These are phyloP conservation scores for Ectemnius cavifrons DNA, from an alignment of 2,888 invertebrate species.

Conservation along the genomic window DNA sequence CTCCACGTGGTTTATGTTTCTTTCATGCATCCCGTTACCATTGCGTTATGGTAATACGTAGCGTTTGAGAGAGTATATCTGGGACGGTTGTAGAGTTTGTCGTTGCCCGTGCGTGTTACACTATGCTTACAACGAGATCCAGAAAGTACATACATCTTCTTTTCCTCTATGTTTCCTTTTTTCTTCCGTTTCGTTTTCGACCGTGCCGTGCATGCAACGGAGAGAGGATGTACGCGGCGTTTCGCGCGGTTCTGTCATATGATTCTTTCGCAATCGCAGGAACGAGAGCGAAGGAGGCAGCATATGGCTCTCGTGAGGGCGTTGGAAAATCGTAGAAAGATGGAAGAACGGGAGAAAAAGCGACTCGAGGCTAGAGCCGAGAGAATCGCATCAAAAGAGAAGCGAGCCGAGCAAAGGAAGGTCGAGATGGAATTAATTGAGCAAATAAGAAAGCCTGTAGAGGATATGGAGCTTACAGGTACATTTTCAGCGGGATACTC, in stretches of 20 bases:
- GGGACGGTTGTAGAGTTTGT: constrained; percentile 64
- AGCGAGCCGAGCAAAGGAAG: constrained; percentile 86
- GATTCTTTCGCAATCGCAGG: constrained; percentile 79
- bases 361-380: constrained; percentile 89
- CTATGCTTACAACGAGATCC: constrained; percentile 45
- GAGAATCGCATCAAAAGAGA: constrained; percentile 90
- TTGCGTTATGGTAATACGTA: constrained; percentile 43
- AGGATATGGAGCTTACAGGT: constrained; percentile 91
- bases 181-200: constrained; percentile 21
- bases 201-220: background rate
- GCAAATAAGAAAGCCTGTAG: constrained; percentile 91
- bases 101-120: constrained; percentile 57
- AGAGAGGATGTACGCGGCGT: background rate
- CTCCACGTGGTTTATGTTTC: constrained; percentile 2
- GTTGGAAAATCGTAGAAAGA: constrained; percentile 90
- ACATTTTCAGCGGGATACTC: background rate
- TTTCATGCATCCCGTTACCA: constrained; percentile 46
- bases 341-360: constrained; percentile 91
- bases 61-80: constrained; percentile 54
- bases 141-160: background rate
- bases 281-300: constrained; percentile 92
- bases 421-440: constrained; percentile 84
- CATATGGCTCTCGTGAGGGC: constrained; percentile 94
- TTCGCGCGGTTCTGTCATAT: constrained; percentile 27
- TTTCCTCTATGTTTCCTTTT: constrained; percentile 15